Percentiles rank a stretch among this genome's conserved stretches.
Evolutionary conservation across 2,797 vertebrate species (phyloP).

Genomic region (Diplodus sargus): DNA sequence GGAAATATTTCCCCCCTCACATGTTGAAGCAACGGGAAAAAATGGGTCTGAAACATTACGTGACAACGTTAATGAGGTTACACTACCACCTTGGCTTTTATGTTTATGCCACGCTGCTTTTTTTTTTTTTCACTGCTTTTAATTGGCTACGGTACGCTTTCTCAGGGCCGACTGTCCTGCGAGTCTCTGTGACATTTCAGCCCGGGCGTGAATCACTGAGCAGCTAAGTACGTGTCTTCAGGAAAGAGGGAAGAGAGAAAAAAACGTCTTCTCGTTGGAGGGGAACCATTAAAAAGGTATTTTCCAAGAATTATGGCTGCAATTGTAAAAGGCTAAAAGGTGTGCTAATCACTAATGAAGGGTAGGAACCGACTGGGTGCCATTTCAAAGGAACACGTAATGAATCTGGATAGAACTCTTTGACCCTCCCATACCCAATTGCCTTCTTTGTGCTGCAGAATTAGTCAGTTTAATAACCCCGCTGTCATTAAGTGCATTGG

Average conservation of each 20-base stretch:
- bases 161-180: constrained; percentile 61
- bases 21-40: constrained; percentile 54
- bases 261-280: constrained; percentile 65
- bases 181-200: constrained; percentile 80
- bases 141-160: constrained; percentile 76
- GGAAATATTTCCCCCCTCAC: constrained; percentile 48
- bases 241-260: constrained; percentile 60
- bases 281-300: constrained; percentile 81
- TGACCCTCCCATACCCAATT: constrained; percentile 76
- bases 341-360: constrained; percentile 83
- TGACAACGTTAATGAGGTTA: constrained; percentile 81
- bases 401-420: constrained; percentile 79
- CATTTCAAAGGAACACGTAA: constrained; percentile 82
- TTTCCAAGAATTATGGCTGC: constrained; percentile 80
- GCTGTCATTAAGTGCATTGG: constrained; percentile 77
- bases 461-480: constrained; percentile 82
- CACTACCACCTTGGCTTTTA: constrained; percentile 71
- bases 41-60: constrained; percentile 57
- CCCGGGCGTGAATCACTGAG: constrained; percentile 71
- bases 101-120: constrained; percentile 69
- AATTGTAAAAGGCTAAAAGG: constrained; percentile 80
- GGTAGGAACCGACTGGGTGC: constrained; percentile 77
- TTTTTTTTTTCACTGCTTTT: constrained; percentile 66
- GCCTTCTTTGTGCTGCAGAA: constrained; percentile 72
- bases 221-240: constrained; percentile 71